phyloP scores from a whole-genome alignment of 2,113 vertebrate genomes.

The Semicossyphus pulcher region DNA sequence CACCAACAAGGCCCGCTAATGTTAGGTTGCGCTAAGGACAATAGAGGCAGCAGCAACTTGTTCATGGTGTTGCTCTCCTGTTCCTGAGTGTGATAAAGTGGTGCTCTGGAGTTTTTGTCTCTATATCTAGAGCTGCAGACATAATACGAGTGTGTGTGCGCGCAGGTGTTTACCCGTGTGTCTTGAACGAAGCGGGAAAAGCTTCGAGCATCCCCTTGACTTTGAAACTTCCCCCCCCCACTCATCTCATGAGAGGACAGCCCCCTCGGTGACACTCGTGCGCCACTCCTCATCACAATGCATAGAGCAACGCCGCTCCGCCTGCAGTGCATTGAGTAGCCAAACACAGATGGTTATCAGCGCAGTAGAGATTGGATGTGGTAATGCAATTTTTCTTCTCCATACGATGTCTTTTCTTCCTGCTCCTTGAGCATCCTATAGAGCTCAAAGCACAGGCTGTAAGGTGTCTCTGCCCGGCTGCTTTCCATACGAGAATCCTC shows the following conservation, averaged over 20 bases:
- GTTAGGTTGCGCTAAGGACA: slow-evolving; percentile 33
- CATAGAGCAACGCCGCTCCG: slow-evolving; percentile 53
- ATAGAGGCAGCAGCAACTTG: slow-evolving; percentile 6
- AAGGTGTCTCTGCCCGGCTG: slow-evolving; percentile 25
- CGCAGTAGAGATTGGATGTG: slow-evolving; percentile 65
- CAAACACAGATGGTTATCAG: slow-evolving; percentile 75
- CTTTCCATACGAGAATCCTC: slow-evolving; percentile 18
- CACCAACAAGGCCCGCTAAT: slow-evolving; percentile 3
- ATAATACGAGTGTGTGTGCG: not conserved
- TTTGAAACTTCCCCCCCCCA: slow-evolving; percentile 67
- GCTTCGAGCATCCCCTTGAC: slow-evolving; percentile 62
- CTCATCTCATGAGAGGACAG: slow-evolving; percentile 40
- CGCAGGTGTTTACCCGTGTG: slow-evolving; percentile 21
- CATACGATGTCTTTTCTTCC: slow-evolving; percentile 39
- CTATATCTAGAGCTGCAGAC: not conserved
- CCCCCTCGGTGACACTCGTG: slow-evolving; percentile 45
- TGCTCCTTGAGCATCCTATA: slow-evolving; percentile 32
- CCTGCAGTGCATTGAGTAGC: slow-evolving; percentile 60
- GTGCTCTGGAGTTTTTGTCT: not conserved
- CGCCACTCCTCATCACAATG: slow-evolving; percentile 60
- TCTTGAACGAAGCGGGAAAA: not conserved
- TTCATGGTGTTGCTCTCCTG: slow-evolving; percentile 7
- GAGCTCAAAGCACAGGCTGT: slow-evolving; percentile 34
- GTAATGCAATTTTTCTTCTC: slow-evolving; percentile 57
- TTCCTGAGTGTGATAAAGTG: slow-evolving; percentile 19